Evolutionary conservation across 2,113 vertebrate species (phyloP), one percentile per base, ranked within the genome.

Genomic region (Megatriorchis doriae): DNA sequence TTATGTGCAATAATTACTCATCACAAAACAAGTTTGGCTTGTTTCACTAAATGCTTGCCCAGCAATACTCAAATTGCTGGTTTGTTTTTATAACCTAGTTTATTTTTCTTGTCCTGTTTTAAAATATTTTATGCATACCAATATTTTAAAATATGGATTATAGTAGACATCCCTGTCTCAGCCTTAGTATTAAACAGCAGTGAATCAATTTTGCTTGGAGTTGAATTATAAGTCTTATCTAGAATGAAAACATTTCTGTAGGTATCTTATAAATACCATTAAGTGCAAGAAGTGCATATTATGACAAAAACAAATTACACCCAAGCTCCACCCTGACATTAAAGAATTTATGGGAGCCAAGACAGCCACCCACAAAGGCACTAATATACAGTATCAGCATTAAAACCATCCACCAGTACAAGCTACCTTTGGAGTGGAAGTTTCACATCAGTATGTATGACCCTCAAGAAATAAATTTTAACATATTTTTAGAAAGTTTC

Each of bases 271-370:
- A 96, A 96, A 97, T 91, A 96, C 84, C 91, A 94, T 91, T 91
- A 97, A 95, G 94, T 80, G 88, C 93, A 96, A 94, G 88, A 94
- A 96, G 95, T 86, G 94, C 95, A 96, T 93, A 97, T 95, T 96
- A 93, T 32, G 78, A 97, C 93, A 97, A 96, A 96, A 96, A 96
- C 82, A 95, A 97, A 92, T 94, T 94, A 95, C 94, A 96, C 95
- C 92, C 92, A 83, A 83, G 92, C 92, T 97, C 93, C 96, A 97
- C 95, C 95, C 96, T 95, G 84, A 90, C 94, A 95, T 96, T 96
- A 95, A 97, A 93, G 90, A 96, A 96, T 97, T 96, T 93, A 70
- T 62, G 84, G 68, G 81, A 96, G 96, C 96, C 95, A 93, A 91
- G 88, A 89, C 75, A 97, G 95, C 93, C 94, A 96, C 90, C 95